Percentiles rank a stretch among this genome's conserved stretches.
Evolutionary conservation across 2,113 vertebrate species (phyloP).

Genomic region (Antigone vipio): DNA sequence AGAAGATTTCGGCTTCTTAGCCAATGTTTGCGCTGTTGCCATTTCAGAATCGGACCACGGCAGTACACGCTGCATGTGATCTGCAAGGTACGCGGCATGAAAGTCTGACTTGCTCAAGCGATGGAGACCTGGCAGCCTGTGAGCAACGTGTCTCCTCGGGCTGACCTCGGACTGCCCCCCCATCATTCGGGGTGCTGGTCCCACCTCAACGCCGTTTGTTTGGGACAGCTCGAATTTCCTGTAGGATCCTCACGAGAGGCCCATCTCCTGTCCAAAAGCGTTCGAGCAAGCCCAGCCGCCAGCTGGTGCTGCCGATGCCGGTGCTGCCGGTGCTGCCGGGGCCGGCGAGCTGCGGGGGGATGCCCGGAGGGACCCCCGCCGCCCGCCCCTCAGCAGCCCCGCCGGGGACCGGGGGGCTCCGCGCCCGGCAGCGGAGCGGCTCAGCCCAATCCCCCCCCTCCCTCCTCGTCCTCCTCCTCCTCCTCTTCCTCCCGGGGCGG

Average conservation of each 20-base stretch:
- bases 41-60: fast-evolving
- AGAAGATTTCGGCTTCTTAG: not conserved
- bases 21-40: not conserved
- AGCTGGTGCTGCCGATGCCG: not conserved
- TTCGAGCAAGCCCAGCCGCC: not conserved
- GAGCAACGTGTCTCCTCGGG: fast-evolving
- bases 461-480: too few relatives aligned
- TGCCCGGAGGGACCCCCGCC: not conserved
- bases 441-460: not conserved
- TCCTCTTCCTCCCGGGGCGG: too few relatives aligned
- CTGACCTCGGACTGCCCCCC: not conserved
- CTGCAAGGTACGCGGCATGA: fast-evolving
- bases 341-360: not conserved
- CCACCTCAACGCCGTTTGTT: fast-evolving
- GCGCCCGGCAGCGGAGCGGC: not conserved
- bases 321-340: not conserved
- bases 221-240: not conserved
- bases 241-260: not conserved
- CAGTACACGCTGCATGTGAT: not conserved
- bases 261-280: not conserved
- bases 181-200: fast-evolving
- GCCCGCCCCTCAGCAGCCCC: not conserved
- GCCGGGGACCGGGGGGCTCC: not conserved
- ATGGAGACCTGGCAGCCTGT: fast-evolving
- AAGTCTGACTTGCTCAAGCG: fast-evolving